Evolutionary conservation across 1,140 invertebrate genomes (phyloP).

Genomic region (Bombus breviceps): DNA sequence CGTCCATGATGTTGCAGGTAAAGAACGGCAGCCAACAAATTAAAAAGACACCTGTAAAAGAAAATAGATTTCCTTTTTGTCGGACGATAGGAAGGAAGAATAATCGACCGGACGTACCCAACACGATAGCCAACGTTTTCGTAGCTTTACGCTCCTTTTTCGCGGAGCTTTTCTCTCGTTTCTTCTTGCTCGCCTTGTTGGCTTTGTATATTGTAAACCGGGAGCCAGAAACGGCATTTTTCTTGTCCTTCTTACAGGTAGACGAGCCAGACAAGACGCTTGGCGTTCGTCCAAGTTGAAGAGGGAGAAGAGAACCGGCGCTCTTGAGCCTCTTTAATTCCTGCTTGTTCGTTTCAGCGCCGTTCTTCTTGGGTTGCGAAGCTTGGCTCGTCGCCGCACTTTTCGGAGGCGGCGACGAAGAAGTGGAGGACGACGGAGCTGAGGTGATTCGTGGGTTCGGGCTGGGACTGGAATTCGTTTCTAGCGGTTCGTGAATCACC

Average conservation of each 20-base stretch:
- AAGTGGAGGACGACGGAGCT: constrained; percentile 78
- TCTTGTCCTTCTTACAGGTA: constrained; percentile 87
- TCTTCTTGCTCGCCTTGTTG: constrained; percentile 97
- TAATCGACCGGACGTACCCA: constrained; percentile 87
- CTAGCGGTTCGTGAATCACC: constrained; percentile 74
- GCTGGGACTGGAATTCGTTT: constrained; percentile 78
- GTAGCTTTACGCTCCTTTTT: constrained; percentile 99
- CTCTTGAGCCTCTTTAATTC: constrained; percentile 78
- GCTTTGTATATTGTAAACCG: constrained; percentile 96
- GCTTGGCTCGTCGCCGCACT: constrained; percentile 29
- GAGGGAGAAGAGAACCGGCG: constrained; percentile 76
- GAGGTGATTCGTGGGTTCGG: constrained; percentile 77
- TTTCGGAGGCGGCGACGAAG: constrained; percentile 72
- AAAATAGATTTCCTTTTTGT: constrained; percentile 32
- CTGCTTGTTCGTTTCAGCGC: constrained; percentile 72
- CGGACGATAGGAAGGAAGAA: neutral
- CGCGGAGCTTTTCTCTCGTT: constrained; percentile 96
- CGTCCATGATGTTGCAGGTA: constrained; percentile 92
- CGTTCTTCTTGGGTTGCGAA: constrained; percentile 76
- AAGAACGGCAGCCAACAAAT: constrained; percentile 99
- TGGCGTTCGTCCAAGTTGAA: constrained; percentile 74
- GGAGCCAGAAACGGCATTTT: constrained; percentile 85
- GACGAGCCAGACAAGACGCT: constrained; percentile 72
- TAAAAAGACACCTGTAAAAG: constrained; percentile 93
- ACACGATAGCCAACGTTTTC: constrained; percentile 98